Conservation (phyloP, 2,797 vertebrate species). For the Telmatherina bonti region DNA sequence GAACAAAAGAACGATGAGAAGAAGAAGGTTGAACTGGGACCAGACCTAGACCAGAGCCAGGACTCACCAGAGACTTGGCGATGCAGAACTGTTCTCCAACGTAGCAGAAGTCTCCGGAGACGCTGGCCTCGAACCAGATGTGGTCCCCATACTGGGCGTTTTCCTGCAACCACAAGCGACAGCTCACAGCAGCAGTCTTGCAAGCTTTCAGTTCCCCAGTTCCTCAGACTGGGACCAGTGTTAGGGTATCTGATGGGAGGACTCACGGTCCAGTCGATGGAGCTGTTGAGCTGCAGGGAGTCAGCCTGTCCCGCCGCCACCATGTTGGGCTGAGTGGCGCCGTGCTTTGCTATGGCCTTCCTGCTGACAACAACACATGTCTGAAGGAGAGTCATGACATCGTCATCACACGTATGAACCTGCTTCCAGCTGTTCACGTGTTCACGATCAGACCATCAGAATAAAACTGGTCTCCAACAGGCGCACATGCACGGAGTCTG, state of each 20-base stretch:
- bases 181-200: background rate
- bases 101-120: conserved; percentile 96
- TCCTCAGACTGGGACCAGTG: no score
- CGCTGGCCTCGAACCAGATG: conserved; percentile 95
- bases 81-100: conserved; percentile 95
- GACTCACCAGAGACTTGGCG: conserved; percentile 92
- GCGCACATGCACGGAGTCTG: no score
- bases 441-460: no score
- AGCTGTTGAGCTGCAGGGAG: conserved; percentile 82
- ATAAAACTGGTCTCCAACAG: no score
- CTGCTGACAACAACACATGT: conserved; percentile 72
- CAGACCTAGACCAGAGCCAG: background rate
- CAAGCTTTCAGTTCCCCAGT: background rate
- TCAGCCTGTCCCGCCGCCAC: conserved; percentile 70
- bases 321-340: conserved; percentile 76
- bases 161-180: conserved; percentile 82
- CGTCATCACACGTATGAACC: no score
- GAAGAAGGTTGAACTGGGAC: no score
- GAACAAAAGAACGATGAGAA: background rate
- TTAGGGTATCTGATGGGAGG: no score
- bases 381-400: background rate
- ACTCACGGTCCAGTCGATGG: conserved; percentile 96
- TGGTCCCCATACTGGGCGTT: conserved; percentile 93
- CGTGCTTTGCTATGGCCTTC: conserved; percentile 93
- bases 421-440: no score